Evolutionary conservation across 2,797 vertebrate species (phyloP).

Genomic region (Podarcis lilfordi): DNA sequence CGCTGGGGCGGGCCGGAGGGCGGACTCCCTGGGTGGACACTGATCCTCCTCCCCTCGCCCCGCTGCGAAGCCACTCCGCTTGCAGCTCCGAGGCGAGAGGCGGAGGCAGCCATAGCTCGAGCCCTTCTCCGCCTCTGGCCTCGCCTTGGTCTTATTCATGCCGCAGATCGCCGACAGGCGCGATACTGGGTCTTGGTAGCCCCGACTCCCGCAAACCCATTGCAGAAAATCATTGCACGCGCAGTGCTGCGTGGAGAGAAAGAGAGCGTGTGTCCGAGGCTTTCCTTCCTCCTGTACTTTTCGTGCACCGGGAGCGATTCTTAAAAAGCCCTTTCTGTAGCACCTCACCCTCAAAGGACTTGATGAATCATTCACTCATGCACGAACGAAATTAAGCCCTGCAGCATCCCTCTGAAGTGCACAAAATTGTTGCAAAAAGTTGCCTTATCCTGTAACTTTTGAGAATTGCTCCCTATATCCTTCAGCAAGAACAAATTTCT

Average conservation of each 20-base stretch:
- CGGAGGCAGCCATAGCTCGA: constrained; percentile 4
- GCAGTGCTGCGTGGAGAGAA: background rate
- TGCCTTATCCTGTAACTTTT: constrained; percentile 1
- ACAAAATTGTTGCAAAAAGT: background rate
- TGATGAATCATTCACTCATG: constrained; percentile 27
- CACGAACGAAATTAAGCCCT: constrained; percentile 32
- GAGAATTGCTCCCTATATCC: constrained; percentile 3
- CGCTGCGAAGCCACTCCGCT: background rate
- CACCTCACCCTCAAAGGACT: background rate
- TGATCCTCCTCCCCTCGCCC: background rate
- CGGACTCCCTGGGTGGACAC: background rate
- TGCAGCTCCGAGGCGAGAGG: background rate
- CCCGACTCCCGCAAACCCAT: background rate
- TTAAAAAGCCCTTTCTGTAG: background rate
- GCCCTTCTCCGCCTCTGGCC: background rate
- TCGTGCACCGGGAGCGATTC: background rate
- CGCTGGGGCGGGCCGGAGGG: background rate
- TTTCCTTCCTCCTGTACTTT: background rate
- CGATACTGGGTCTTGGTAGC: background rate
- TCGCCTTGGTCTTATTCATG: background rate
- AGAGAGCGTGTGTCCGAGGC: too few relatives aligned
- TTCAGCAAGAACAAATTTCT: background rate
- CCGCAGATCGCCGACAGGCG: background rate
- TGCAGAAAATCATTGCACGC: too few relatives aligned
- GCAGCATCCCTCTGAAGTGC: constrained; percentile 15